phyloP scores from a whole-genome alignment of 2,113 vertebrate species.

The Sorex araneus region DNA sequence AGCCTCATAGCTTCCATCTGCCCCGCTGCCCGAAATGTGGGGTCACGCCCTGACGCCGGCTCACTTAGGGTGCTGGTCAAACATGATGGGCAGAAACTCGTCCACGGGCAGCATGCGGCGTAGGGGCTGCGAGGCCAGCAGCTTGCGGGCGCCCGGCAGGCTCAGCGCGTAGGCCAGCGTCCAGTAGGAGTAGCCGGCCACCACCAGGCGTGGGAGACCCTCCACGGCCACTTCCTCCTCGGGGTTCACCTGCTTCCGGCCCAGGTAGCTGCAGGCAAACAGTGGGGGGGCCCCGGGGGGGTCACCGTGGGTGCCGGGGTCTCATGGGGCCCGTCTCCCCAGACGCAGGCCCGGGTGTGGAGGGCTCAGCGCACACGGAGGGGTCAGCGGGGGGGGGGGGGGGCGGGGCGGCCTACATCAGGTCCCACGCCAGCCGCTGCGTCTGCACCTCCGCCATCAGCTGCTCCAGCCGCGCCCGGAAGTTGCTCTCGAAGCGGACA shows the following conservation, averaged over 20 bases:
- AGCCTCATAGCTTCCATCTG: background rate
- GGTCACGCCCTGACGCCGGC: no score
- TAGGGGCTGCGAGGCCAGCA: slow-evolving; percentile 94
- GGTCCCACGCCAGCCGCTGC: slow-evolving; percentile 94
- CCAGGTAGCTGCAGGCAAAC: slow-evolving; percentile 92
- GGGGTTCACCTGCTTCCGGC: slow-evolving; percentile 95
- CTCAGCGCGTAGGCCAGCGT: slow-evolving; percentile 96
- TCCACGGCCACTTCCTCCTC: slow-evolving; percentile 91
- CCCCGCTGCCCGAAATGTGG: background rate
- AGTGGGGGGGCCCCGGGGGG: background rate
- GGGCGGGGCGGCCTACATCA: slow-evolving; percentile 94
- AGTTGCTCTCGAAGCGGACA: slow-evolving; percentile 95
- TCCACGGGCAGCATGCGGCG: slow-evolving; percentile 98
- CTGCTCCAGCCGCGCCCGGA: slow-evolving; percentile 90
- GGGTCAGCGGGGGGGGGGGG: background rate
- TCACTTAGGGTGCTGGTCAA: slow-evolving; percentile 97
- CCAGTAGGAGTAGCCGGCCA: slow-evolving; percentile 96
- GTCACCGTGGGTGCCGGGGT: background rate
- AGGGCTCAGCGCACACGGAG: background rate
- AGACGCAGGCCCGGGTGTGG: background rate
- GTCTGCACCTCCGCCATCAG: slow-evolving; percentile 93
- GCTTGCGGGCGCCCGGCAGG: slow-evolving; percentile 93
- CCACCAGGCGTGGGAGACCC: slow-evolving; percentile 92
- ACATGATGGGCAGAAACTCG: slow-evolving; percentile 98
- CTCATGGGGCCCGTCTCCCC: background rate